These are phyloP conservation scores for Tinamus guttatus DNA, from an alignment of 2,113 vertebrate genomes.

Conservation along the genomic window DNA sequence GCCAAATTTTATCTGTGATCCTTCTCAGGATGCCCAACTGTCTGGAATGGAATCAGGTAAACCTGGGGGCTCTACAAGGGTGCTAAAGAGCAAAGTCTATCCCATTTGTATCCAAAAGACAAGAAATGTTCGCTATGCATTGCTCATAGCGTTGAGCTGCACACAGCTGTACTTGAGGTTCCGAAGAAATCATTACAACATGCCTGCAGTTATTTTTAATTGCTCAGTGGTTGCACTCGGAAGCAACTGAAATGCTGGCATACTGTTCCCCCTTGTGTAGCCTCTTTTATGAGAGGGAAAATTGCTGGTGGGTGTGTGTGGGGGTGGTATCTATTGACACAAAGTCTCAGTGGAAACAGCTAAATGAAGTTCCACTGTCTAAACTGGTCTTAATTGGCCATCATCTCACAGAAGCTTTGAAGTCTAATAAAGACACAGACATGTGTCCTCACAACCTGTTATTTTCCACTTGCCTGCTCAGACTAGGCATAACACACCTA, in stretches of 20 bases:
- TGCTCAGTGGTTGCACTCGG: background rate
- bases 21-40: background rate
- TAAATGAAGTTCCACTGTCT: background rate
- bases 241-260: background rate
- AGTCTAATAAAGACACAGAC: background rate
- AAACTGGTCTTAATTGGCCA: background rate
- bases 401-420: background rate
- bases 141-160: background rate
- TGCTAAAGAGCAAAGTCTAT: background rate
- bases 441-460: background rate
- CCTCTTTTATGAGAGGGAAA: background rate
- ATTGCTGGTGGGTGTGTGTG: background rate
- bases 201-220: background rate
- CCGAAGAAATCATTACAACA: background rate
- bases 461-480: background rate
- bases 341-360: background rate
- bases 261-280: fast-evolving
- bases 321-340: background rate
- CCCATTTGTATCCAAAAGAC: fast-evolving
- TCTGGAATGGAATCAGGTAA: background rate
- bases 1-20: background rate
- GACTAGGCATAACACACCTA: background rate
- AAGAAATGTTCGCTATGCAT: background rate
- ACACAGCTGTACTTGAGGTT: background rate
- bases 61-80: background rate